Percentiles rank a stretch among this genome's conserved stretches.
Conservation (phyloP, 2,888 invertebrate species). For the Norana najaformis region DNA sequence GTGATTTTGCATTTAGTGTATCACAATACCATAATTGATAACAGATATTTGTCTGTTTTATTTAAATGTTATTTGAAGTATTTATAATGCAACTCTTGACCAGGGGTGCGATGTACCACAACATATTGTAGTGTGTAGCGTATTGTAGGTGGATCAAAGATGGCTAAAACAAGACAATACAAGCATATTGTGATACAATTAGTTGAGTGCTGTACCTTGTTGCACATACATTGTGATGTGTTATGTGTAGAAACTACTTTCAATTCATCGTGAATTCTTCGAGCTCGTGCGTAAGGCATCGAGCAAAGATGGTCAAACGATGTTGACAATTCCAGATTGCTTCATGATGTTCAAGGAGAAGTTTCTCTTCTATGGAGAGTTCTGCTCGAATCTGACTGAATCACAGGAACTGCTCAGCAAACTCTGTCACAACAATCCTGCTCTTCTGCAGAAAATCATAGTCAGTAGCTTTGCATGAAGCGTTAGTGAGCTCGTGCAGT, state of each 20-base stretch:
- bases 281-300: background rate
- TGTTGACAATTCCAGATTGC: slow-evolving; percentile 40
- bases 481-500: background rate
- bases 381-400: slow-evolving; percentile 87
- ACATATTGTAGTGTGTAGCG: background rate
- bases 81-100: background rate
- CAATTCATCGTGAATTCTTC: slow-evolving; percentile 18
- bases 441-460: slow-evolving; percentile 48
- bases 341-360: slow-evolving; percentile 81
- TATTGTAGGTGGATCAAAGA: no score
- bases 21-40: background rate
- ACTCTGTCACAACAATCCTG: slow-evolving; percentile 32
- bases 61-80: background rate
- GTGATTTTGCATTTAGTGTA: background rate
- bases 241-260: background rate
- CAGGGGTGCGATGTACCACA: background rate
- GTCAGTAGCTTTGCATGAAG: slow-evolving; percentile 43
- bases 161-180: no score
- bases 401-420: slow-evolving; percentile 81
- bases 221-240: background rate
- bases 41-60: background rate
- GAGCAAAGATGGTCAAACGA: background rate
- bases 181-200: background rate
- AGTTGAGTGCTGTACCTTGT: background rate
- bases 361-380: slow-evolving; percentile 90